Evolutionary conservation across 2,888 invertebrate genomes (phyloP), one percentile per base, ranked within the genome.

Genomic region (Lasiommata megera): DNA sequence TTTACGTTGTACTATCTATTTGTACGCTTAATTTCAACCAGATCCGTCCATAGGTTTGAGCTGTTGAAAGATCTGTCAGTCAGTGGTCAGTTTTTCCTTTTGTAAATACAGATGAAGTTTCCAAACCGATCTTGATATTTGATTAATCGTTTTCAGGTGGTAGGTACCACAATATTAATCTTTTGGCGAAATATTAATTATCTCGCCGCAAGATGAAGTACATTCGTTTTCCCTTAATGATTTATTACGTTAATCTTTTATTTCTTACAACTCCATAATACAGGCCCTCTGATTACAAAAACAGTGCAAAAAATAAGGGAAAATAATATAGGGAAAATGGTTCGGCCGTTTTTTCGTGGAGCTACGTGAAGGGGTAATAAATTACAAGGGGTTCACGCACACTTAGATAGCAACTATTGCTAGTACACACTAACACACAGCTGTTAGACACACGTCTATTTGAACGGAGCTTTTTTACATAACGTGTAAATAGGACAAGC

Each of bases 311-410:
- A 46, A 29, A 46, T 11, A 46, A 31, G 31, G 31, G 46, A 46
- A 46, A 46, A 46, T n/a, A n/a, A n/a, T 46, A 46, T 31, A 16
- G 31, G 29, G 46, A 29, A 46, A 46, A 46, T 31, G 29, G 46
- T 12, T 16, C 16, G 29, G 16, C 31, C 46, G 16, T 16, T 23
- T 46, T 46, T 46, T 31, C 46, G 31, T 46, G 31, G 31, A 46
- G 16, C 31, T 31, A 6, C 29, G 46, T 46, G 46, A 46, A 46
- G 46, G 46, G 46, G 46, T 46, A 46, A 46, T 46, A 46, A 46
- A 46, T 46, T 46, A 46, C 31, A 7, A 31, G 16, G 31, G 46
- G 14, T 46, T 1, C 29, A 46, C 31, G 29, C 46, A 46, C 46
- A 46, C 46, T 9, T 7, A 31, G 16, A 11, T 8, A 46, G 5